A percentile compares a stretch with the other conserved stretches of the same genome.
Conservation (phyloP, 2,113 vertebrate genomes). For the Murina feae region DNA sequence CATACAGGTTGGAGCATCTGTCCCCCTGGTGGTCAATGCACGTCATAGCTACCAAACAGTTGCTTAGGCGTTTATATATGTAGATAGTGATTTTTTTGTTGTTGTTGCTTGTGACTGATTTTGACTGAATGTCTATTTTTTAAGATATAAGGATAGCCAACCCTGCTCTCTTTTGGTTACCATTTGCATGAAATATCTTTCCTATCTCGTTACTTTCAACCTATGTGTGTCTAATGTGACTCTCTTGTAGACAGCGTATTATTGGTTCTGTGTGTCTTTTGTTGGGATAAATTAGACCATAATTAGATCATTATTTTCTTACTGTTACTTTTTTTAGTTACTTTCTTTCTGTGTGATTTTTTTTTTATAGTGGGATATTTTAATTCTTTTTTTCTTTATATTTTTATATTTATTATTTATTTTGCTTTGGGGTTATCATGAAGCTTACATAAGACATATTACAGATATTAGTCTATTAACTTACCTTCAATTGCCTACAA, state of each 20-base stretch:
- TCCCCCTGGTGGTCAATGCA: no score
- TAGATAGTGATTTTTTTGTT: background rate
- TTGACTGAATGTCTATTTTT: background rate
- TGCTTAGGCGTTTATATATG: no score
- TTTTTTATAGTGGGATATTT: background rate
- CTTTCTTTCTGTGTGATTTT: background rate
- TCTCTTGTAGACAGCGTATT: background rate
- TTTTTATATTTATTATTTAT: background rate
- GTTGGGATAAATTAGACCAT: background rate
- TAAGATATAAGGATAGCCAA: background rate
- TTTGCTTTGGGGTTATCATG: constrained; percentile 5
- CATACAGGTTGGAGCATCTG: no score
- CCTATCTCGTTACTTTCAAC: background rate
- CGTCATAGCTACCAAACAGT: no score
- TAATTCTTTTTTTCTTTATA: background rate
- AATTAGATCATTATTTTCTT: background rate
- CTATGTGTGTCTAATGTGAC: background rate
- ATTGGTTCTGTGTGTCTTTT: background rate
- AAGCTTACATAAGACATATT: background rate
- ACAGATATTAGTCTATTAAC: background rate
- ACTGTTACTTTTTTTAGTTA: background rate
- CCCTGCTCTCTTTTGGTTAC: background rate
- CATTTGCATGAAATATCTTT: background rate
- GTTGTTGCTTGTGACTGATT: background rate
- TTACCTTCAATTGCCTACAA: background rate